These are phyloP conservation scores for Champsocephalus gunnari DNA, from an alignment of 2,797 vertebrate species.

Conservation along the genomic window DNA sequence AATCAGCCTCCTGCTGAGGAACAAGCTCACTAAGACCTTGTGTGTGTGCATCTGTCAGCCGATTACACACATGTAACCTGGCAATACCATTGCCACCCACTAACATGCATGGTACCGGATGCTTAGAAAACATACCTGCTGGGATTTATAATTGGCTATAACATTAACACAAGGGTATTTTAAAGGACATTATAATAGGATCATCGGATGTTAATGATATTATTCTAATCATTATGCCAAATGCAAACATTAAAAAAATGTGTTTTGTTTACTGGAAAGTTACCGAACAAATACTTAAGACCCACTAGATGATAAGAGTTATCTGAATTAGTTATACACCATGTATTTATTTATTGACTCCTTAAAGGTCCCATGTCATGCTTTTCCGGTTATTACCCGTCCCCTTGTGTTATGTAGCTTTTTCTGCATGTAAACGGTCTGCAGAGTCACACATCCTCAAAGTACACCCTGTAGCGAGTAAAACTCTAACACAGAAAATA, in stretches of 20 bases:
- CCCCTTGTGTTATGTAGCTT: no score
- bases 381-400: no score
- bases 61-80: slow-evolving; percentile 64
- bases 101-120: slow-evolving; percentile 23
- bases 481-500: no score
- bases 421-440: no score
- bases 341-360: not conserved
- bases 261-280: not conserved
- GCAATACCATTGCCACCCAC: slow-evolving; percentile 67
- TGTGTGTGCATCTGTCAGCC: slow-evolving; percentile 60
- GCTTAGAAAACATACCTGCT: slow-evolving; percentile 30
- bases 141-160: slow-evolving; percentile 28
- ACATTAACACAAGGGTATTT: slow-evolving; percentile 45
- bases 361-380: no score
- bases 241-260: not conserved
- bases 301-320: not conserved
- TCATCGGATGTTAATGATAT: slow-evolving; percentile 20
- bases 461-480: no score
- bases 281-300: not conserved
- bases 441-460: no score
- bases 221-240: not conserved
- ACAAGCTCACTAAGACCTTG: slow-evolving; percentile 59
- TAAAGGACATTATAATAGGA: slow-evolving; percentile 32
- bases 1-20: slow-evolving; percentile 72
- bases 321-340: not conserved